phyloP scores from a whole-genome alignment of 2,797 vertebrate species.

The Myiotriccus ornatus region DNA sequence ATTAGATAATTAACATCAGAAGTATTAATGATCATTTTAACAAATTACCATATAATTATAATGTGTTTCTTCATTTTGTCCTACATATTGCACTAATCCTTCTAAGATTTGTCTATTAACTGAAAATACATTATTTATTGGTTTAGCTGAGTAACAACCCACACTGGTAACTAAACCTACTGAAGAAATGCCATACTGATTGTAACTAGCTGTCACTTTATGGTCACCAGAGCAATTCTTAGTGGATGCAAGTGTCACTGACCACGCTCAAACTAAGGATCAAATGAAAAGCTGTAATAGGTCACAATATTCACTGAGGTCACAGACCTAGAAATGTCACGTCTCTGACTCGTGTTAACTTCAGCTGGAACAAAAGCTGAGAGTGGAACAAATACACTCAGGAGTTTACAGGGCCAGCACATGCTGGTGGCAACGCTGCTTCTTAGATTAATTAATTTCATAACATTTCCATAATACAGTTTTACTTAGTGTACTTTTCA shows the following conservation, averaged over 20 bases:
- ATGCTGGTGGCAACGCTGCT: conserved; percentile 6
- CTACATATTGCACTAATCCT: conserved; percentile 7
- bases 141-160: background rate
- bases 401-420: conserved; percentile 28
- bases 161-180: background rate
- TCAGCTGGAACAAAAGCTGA: background rate
- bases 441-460: conserved; percentile 68
- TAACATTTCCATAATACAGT: conserved; percentile 60
- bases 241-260: background rate
- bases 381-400: conserved; percentile 8
- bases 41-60: conserved; percentile 55
- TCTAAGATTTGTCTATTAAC: conserved; percentile 52
- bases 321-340: conserved; percentile 20
- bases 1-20: conserved; percentile 61
- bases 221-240: background rate
- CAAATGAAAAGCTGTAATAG: background rate
- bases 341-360: background rate
- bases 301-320: background rate
- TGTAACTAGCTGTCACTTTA: background rate
- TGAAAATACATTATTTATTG: conserved; percentile 30
- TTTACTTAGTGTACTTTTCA: conserved; percentile 58
- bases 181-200: background rate
- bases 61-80: conserved; percentile 38
- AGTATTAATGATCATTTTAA: conserved; percentile 60
- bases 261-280: conserved; percentile 32